A percentile compares a stretch with the other conserved stretches of the same genome.
These are phyloP conservation scores for Pseudanteris insignis DNA, from an alignment of 2,888 invertebrate genomes.

Conservation along the genomic window DNA sequence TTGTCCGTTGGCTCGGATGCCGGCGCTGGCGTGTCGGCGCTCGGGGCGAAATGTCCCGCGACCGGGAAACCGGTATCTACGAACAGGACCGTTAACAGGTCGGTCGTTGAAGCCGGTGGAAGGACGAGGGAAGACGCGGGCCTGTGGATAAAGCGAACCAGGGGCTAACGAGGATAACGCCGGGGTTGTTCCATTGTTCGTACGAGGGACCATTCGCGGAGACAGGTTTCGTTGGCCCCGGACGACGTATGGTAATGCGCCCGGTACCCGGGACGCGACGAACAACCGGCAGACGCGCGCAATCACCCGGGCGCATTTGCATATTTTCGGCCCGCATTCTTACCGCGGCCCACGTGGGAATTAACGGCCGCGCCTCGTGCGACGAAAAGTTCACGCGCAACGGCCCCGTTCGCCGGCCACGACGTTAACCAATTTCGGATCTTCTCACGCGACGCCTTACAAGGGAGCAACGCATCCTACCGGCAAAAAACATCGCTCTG, in stretches of 20 bases:
- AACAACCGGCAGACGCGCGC: conserved; percentile 46
- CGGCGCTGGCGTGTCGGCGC: no score
- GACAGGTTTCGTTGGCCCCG: conserved; percentile 61
- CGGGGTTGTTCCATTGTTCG: conserved; percentile 23
- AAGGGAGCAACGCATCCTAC: conserved; percentile 2
- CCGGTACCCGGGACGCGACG: conserved; percentile 9
- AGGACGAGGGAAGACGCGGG: conserved; percentile 29
- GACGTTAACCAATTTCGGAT: no score
- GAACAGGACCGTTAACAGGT: conserved; percentile 61
- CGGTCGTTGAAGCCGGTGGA: conserved; percentile 6
- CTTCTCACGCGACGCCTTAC: conserved; percentile 20
- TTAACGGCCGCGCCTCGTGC: conserved; percentile 27
- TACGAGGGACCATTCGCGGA: conserved; percentile 38
- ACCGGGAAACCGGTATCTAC: conserved; percentile 64
- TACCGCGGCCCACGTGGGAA: conserved; percentile 60
- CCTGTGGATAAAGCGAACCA: conserved; percentile 20
- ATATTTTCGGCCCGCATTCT: conserved; percentile 64
- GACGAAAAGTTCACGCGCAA: conserved; percentile 30
- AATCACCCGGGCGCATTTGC: conserved; percentile 57
- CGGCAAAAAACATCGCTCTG: conserved; percentile 9
- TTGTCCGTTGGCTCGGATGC: conserved; percentile 12
- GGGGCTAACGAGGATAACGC: conserved; percentile 21
- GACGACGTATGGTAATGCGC: conserved; percentile 59
- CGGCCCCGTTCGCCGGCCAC: conserved; percentile 35
- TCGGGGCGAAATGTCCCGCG: conserved; percentile 60